These are phyloP conservation scores for Hymenochirus boettgeri DNA, from an alignment of 2,113 vertebrate genomes.

Conservation along the genomic window DNA sequence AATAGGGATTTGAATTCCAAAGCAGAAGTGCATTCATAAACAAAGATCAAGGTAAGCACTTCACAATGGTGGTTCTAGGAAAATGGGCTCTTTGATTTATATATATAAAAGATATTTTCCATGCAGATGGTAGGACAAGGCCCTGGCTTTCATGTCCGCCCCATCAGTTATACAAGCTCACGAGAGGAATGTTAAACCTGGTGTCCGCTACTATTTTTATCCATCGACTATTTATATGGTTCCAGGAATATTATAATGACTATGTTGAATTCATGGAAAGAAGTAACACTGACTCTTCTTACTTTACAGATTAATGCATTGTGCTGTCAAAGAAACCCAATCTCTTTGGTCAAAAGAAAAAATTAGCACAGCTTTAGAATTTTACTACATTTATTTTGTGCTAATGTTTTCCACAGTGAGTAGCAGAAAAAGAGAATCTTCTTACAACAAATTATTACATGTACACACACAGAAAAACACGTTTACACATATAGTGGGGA, in stretches of 20 bases:
- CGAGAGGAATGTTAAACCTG: slow-evolving; percentile 33
- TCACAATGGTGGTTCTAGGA: not conserved
- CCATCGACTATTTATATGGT: slow-evolving; percentile 34
- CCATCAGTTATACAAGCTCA: slow-evolving; percentile 22
- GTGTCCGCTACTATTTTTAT: slow-evolving; percentile 36
- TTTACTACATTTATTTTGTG: not conserved
- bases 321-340: not conserved
- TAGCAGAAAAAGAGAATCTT: too few relatives aligned
- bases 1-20: not conserved
- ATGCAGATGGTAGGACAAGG: not conserved
- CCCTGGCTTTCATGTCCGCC: not conserved
- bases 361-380: not conserved
- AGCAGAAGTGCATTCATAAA: not conserved
- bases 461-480: too few relatives aligned
- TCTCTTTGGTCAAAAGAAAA: not conserved
- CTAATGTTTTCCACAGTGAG: not conserved
- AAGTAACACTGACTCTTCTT: slow-evolving; percentile 17
- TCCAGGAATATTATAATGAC: slow-evolving; percentile 35
- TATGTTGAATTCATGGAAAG: slow-evolving; percentile 35
- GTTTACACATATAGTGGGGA: too few relatives aligned
- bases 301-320: slow-evolving; percentile 5
- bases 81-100: slow-evolving; percentile 8
- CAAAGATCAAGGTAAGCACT: not conserved
- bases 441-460: too few relatives aligned
- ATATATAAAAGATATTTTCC: not conserved